Percentiles rank a stretch among this genome's conserved stretches.
Conservation (phyloP, 2,888 invertebrate species). For the Spatulosminthurus flaviceps region DNA sequence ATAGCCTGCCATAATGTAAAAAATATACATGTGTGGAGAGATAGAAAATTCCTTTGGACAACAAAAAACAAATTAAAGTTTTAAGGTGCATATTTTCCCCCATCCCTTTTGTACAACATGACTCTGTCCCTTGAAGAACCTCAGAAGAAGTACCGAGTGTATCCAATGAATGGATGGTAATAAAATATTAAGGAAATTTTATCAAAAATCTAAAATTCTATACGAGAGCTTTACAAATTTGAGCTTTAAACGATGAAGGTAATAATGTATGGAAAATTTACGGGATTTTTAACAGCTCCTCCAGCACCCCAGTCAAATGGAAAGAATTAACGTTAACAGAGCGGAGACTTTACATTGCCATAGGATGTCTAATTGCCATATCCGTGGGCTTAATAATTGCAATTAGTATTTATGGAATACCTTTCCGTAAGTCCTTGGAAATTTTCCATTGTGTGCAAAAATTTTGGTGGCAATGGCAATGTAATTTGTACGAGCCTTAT, state of each 20-base stretch:
- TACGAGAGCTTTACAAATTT: no score
- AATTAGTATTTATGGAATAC: slow-evolving; percentile 29
- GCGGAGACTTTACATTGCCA: slow-evolving; percentile 24
- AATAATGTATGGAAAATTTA: neutral
- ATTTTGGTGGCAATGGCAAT: no score
- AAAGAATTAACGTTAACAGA: slow-evolving; percentile 20
- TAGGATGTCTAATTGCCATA: slow-evolving; percentile 25
- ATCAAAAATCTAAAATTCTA: no score
- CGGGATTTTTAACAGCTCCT: neutral
- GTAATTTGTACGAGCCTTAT: no score
- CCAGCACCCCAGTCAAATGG: slow-evolving; percentile 28
- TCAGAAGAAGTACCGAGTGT: neutral
- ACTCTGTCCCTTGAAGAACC: neutral
- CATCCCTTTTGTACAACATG: neutral
- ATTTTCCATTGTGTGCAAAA: no score
- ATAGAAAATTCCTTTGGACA: no score
- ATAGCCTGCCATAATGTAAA: no score
- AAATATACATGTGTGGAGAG: no score
- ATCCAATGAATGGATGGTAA: slow-evolving; percentile 32
- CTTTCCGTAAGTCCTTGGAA: slow-evolving; percentile 28
- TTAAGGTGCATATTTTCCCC: no score
- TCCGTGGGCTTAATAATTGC: neutral
- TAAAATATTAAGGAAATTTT: neutral
- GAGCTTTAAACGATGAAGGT: neutral
- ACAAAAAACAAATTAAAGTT: no score